Evolutionary conservation across 2,797 vertebrate species (phyloP).

Genomic region (Alcedo quadribrachys): DNA sequence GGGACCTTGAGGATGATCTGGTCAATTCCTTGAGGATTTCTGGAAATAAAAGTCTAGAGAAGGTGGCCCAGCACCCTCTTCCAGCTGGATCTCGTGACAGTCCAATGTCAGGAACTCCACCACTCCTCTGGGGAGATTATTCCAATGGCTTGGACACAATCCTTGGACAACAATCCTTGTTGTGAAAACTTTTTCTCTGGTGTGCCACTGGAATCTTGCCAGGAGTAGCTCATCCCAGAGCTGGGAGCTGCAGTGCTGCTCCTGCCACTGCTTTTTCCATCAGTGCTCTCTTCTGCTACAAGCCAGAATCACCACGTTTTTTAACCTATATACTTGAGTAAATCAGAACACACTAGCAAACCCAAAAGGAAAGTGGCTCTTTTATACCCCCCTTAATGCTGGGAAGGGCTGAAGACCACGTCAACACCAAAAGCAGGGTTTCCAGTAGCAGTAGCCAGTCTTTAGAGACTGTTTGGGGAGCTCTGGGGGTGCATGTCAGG

Average conservation of each 20-base stretch:
- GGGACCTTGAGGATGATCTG: background rate
- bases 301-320: background rate
- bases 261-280: background rate
- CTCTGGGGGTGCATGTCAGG: background rate
- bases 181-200: background rate
- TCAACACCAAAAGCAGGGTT: background rate
- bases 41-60: background rate
- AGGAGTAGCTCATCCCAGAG: background rate
- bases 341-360: background rate
- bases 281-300: background rate
- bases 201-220: background rate
- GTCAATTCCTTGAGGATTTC: background rate
- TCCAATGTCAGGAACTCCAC: background rate
- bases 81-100: background rate
- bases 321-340: background rate
- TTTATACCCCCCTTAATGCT: rapidly evolving
- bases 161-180: too few species aligned
- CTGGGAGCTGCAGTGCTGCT: rapidly evolving
- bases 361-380: background rate
- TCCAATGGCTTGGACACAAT: too few species aligned
- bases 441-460: too few species aligned
- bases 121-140: background rate
- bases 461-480: background rate
- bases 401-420: background rate
- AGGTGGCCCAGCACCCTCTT: background rate